Base-by-base conservation (phyloP, 2,888 invertebrate genomes). In the Amiota mariae region DNA sequence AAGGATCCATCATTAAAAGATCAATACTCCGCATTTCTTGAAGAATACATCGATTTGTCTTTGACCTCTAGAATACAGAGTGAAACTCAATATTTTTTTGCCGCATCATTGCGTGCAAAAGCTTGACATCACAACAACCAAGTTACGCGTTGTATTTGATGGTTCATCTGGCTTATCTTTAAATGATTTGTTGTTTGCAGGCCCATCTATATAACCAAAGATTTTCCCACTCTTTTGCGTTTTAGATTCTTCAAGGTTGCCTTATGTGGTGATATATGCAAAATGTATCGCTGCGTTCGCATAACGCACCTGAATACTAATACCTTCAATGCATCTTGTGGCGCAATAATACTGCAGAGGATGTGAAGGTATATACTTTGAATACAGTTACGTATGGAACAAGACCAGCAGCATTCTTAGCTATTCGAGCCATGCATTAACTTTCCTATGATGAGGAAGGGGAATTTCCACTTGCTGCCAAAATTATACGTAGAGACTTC, bases 31-130 rank as follows among this genome's bases (percentile, higher is more conserved):
- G 24, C 64, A 18, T 72, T 61, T 49, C 13, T 72, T 2, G n/a
- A 59, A 47, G 71, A 71, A 15, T 71, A 71, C 49, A 2, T 57
- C 11, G 59, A n/a, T 12, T 24, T 71, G 71, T 49, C 61, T 3
- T 12, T 59, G n/a, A 4, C 10, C 8, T 0, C 18, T 18, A 20
- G 11, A 4, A 3, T 15, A 18, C 18, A 3, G 2, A 18, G 18
- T 8, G 15, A 4, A 13, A 3, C 71, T 12, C 15, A 18, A 13
- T 71, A 63, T 36, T 36, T 66, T 47, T 36, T 49, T 72, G 36
- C 66, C 72, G 1, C 72, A 72, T 56, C 64, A 72, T 13, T 72
- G 72, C 18, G 72, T 72, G 46, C 47, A 64, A 12, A 72, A 72
- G 20, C 18, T 36, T 3, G 72, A 72, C 20, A 72, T 64, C 66